Conservation (phyloP, 2,888 invertebrate species). For the Hemithea aestivaria region DNA sequence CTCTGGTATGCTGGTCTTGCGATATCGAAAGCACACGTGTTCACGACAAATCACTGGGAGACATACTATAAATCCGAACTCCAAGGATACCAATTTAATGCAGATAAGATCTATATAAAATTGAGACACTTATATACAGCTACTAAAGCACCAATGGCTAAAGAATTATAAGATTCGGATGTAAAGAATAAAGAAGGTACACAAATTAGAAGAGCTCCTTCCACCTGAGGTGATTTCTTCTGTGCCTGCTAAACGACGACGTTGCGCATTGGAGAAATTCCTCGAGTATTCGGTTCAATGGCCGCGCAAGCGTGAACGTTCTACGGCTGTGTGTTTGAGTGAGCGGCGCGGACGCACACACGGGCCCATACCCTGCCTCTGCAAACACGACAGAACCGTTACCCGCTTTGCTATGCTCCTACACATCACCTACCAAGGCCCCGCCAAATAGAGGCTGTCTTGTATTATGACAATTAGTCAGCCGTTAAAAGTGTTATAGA, state of each 20-base stretch:
- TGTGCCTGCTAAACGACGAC: constrained; percentile 60
- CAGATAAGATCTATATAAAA: neutral
- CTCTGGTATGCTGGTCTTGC: constrained; percentile 61
- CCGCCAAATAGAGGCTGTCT: constrained; percentile 29
- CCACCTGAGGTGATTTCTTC: constrained; percentile 59
- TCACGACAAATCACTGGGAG: constrained; percentile 33
- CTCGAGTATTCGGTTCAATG: constrained; percentile 76
- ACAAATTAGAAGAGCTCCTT: constrained; percentile 18
- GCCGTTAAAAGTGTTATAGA: constrained; percentile 11
- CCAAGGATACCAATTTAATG: constrained; percentile 12
- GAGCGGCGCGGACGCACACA: constrained; percentile 63
- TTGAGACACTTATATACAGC: constrained; percentile 1
- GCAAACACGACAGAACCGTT: constrained; percentile 74
- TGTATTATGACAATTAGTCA: constrained; percentile 18
- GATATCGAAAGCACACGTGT: constrained; percentile 57
- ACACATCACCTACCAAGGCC: constrained; percentile 53
- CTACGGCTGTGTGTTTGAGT: constrained; percentile 56
- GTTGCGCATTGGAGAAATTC: constrained; percentile 69
- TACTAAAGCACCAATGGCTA: neutral
- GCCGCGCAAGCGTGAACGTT: constrained; percentile 65
- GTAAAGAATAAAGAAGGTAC: neutral
- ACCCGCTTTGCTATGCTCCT: constrained; percentile 54
- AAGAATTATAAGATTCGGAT: neutral
- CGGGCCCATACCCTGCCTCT: constrained; percentile 52
- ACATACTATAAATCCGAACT: constrained; percentile 14